Evolutionary conservation across 2,888 invertebrate genomes (phyloP), one percentile per base, ranked within the genome.

Genomic region (Drosophila neotestacea): DNA sequence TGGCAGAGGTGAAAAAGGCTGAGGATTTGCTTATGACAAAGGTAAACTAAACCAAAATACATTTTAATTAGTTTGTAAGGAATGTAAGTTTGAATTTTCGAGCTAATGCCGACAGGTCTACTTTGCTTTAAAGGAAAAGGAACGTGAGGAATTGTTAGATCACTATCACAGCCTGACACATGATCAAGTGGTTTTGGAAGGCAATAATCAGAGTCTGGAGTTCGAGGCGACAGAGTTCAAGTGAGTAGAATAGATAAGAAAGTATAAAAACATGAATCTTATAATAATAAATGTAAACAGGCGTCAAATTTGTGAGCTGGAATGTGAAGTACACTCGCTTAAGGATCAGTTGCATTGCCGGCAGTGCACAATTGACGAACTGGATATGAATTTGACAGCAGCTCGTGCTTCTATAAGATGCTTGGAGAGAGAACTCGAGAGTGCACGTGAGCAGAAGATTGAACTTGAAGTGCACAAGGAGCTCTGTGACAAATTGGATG

Each of bases 71-170:
- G 76, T 61, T 10, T 4, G 7, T 69, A 70, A 71, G 66, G n/a
- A 42, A 13, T 39, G 13, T 9, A 9, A 22, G 38, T 50, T 42
- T 63, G 36, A 70, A 59, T 34, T 44, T 7, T 47, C 30, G 51
- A 13, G 44, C 6, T 79, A 79, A 70, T 69, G 32, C 41, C 62
- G 32, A 54, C 50, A 83, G 86, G 75, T 77, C 9, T 68, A 51
- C 65, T 77, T 38, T 84, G 55, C 47, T 44, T 79, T 79, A 36
- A 93, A 96, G 95, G 97, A 97, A 93, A 94, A 95, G 69, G 96
- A 97, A 92, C 94, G 96, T 64, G 95, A 95, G 66, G 96, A 96
- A 90, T 95, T 97, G 95, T 90, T 97, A 81, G 96, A 96, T 88
- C 96, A 96, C 80, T 97, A 96, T 92, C 95, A 95, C 71, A 95